Base-by-base conservation (phyloP, 2,797 vertebrate species). In the Myotis planiceps region DNA sequence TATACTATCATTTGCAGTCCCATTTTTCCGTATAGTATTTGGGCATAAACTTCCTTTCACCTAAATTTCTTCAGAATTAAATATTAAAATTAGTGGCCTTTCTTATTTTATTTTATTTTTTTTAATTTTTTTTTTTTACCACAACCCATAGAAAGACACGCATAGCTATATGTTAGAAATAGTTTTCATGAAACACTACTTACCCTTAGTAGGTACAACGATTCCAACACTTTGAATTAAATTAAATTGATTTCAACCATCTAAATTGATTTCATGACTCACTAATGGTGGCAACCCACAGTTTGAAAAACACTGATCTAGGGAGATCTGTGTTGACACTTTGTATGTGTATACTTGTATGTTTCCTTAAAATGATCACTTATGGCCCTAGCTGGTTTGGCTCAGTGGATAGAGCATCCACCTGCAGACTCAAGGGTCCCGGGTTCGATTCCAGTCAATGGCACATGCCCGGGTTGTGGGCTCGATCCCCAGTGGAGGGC, bases 31-130 rank as follows among this genome's bases (percentile, higher is more conserved):
- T n/a, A 45, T 1, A 32, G 9, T 92, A 42, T 69, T 80, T 58
- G 21, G 74, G 60, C n/a, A 55, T 15, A 55, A 21, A 10, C 49
- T 91, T 84, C 27, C 29, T 81, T 93, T 53, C 12, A 90, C 39
- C 45, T 74, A 76, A 29, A 84, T 90, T 82, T n/a, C 16, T 92
- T 66, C 82, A 84, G 7, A 72, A 37, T 76, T 78, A 93, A 81
- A 53, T 65, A 47, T 63, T 79, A 91, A 66, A 81, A 55, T 49
- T 39, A 66, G 63, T 63, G 71, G 58, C 10, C 2, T 42, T 76
- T 71, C 74, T 15, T 8, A 42, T 42, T 42, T 42, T 39, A 6
- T 42, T 42, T 42, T 9, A 42, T 42, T 42, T 42, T 42, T 9
- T 37, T 37, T 37, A 4, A 4, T 42, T 42, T 42, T 3, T 15